A percentile compares a stretch with the other conserved stretches of the same genome.
These are phyloP conservation scores for Heptranchias perlo DNA, from an alignment of 2,113 vertebrate genomes.

Conservation along the genomic window DNA sequence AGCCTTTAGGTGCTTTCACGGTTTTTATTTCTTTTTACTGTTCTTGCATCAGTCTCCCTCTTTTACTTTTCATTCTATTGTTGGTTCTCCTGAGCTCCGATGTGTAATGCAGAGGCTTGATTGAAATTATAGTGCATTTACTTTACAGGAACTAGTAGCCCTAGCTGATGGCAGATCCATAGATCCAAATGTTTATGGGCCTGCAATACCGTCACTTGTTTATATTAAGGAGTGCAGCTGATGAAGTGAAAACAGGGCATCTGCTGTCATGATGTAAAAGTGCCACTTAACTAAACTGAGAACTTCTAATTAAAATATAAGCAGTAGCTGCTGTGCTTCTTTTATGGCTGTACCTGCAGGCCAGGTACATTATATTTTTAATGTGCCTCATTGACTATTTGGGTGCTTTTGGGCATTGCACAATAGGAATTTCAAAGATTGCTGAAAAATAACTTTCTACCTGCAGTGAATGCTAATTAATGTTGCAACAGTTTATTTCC, in stretches of 20 bases:
- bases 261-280: background rate
- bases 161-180: background rate
- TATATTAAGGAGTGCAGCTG: background rate
- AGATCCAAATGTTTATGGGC: background rate
- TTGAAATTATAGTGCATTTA: background rate
- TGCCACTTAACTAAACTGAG: background rate
- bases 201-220: background rate
- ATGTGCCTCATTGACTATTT: background rate
- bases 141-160: background rate
- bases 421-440: background rate
- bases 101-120: background rate
- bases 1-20: background rate
- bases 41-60: background rate
- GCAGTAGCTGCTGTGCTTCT: background rate
- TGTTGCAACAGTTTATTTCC: background rate
- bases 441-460: constrained; percentile 13
- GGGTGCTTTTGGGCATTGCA: background rate
- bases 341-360: background rate
- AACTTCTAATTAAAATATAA: background rate
- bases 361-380: background rate
- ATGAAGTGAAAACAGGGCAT: background rate
- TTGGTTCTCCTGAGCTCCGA: background rate
- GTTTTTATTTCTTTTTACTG: background rate
- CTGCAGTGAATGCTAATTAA: background rate
- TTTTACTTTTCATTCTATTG: background rate